A percentile compares a stretch with the other conserved stretches of the same genome.
phyloP scores from a whole-genome alignment of 2,797 vertebrate species.

The Pelobates cultripes region DNA sequence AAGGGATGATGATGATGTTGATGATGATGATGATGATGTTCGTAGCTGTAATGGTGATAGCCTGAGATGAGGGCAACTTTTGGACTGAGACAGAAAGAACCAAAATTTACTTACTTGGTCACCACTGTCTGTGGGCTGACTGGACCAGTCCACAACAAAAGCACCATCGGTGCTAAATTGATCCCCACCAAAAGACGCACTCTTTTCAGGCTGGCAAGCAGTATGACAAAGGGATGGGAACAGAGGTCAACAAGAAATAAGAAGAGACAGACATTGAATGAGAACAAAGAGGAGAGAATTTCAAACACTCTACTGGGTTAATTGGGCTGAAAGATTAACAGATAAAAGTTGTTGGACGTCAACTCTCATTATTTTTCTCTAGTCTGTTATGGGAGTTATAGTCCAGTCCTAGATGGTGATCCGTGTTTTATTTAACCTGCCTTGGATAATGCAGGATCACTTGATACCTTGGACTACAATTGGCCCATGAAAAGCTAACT shows the following conservation, averaged over 20 bases:
- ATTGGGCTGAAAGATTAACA: slow-evolving; percentile 1
- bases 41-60: background rate
- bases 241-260: slow-evolving; percentile 45
- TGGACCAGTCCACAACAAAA: slow-evolving; percentile 70
- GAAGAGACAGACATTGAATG: slow-evolving; percentile 41
- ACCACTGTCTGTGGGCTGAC: slow-evolving; percentile 58
- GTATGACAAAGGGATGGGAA: slow-evolving; percentile 29
- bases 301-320: no score
- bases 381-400: no score
- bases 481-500: no score
- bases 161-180: slow-evolving; percentile 54
- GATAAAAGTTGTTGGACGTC: no score
- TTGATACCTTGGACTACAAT: no score
- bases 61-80: background rate
- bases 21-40: background rate
- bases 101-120: slow-evolving; percentile 65
- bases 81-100: background rate
- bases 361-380: no score
- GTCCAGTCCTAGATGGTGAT: no score
- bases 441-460: no score
- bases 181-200: slow-evolving; percentile 69
- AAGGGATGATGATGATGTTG: background rate
- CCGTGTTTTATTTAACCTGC: no score
- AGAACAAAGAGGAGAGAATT: background rate
- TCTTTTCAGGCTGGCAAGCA: slow-evolving; percentile 75